A percentile compares a stretch with the other conserved stretches of the same genome.
phyloP scores from a whole-genome alignment of 1,140 invertebrate species.

The Panonychus citri region DNA sequence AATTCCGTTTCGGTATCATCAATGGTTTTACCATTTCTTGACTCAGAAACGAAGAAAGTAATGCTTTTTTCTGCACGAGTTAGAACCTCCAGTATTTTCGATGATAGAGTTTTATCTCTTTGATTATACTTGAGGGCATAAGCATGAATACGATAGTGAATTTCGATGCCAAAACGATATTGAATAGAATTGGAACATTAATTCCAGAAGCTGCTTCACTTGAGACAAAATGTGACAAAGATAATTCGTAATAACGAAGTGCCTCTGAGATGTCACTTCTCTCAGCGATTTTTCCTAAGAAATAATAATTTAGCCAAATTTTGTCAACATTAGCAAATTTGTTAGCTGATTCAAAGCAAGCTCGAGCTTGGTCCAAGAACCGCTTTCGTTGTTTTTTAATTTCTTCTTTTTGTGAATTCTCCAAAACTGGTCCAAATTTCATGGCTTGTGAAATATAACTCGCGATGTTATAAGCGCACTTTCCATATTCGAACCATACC shows the following conservation, averaged over 20 bases:
- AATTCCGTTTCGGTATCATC: constrained; percentile 14
- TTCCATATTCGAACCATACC: constrained; percentile 68
- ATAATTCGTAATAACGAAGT: constrained; percentile 6
- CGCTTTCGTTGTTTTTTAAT: constrained; percentile 43
- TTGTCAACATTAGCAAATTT: constrained; percentile 34
- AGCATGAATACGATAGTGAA: constrained; percentile 41
- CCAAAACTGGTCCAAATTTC: constrained; percentile 35
- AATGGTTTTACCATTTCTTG: constrained; percentile 6
- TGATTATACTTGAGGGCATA: constrained; percentile 62
- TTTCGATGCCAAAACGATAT: constrained; percentile 59
- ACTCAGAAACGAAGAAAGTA: background rate
- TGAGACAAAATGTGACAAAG: constrained; percentile 38
- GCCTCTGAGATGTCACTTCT: constrained; percentile 37
- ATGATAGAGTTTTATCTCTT: background rate
- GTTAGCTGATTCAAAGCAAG: constrained; percentile 51
- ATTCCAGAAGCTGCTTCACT: constrained; percentile 58
- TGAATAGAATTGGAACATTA: constrained; percentile 58
- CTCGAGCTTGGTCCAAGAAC: constrained; percentile 42
- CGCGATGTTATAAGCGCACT: constrained; percentile 59
- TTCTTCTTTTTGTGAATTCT: constrained; percentile 24
- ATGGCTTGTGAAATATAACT: constrained; percentile 54
- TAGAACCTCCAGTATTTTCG: background rate
- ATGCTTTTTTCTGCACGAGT: too few relatives aligned
- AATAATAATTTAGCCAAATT: constrained; percentile 69
- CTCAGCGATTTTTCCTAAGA: constrained; percentile 71